Conservation (phyloP, 2,888 invertebrate genomes). For the Aphidoletes aphidimyza region DNA sequence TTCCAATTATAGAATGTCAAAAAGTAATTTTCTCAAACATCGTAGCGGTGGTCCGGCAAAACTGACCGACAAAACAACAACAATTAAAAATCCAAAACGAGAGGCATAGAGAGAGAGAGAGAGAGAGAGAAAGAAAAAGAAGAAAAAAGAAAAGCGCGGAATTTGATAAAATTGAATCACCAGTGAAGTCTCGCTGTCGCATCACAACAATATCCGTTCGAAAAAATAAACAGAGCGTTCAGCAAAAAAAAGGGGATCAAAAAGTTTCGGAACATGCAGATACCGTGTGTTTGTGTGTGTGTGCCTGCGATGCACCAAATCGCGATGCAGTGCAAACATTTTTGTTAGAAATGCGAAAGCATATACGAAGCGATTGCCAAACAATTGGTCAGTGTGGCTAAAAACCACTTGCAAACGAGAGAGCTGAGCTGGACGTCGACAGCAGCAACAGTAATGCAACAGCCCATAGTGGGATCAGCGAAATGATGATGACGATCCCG, state of each 20-base stretch:
- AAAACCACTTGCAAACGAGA: background rate
- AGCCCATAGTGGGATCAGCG: no score
- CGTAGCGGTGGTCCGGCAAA: conserved; percentile 28
- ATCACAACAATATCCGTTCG: conserved; percentile 3
- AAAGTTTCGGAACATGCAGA: background rate
- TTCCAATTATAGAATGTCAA: conserved; percentile 52
- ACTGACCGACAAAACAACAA: background rate
- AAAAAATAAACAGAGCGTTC: background rate
- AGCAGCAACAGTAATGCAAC: background rate
- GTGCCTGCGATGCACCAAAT: conserved; percentile 41
- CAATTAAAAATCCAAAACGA: background rate
- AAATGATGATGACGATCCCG: background rate
- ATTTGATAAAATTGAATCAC: background rate
- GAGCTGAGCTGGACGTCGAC: background rate
- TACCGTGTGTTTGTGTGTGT: no score
- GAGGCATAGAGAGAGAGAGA: background rate
- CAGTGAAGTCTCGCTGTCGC: background rate
- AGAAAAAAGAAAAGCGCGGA: conserved; percentile 17
- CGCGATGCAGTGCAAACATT: conserved; percentile 7
- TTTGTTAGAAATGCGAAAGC: conserved; percentile 25
- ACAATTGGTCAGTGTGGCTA: background rate
- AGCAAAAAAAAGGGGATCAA: background rate
- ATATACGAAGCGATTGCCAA: background rate
- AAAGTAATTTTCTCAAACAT: conserved; percentile 21
- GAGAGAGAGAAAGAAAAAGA: background rate